Evolutionary conservation across 2,797 vertebrate species (phyloP).

Genomic region (Cephalopachus bancanus): DNA sequence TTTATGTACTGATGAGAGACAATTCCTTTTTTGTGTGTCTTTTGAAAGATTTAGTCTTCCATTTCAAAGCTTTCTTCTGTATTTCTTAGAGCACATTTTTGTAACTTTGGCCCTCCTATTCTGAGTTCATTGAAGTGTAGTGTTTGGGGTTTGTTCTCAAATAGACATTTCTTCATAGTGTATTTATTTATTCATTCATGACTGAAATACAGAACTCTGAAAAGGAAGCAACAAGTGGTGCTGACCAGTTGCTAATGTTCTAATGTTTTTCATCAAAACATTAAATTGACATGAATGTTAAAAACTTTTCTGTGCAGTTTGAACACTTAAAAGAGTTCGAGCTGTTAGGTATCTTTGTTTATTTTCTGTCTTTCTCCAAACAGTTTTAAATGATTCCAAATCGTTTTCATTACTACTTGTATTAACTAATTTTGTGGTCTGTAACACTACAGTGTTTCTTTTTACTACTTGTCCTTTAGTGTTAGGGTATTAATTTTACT

Average conservation of each 20-base stretch:
- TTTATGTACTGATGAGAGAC: neutral
- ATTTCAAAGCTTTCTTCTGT: neutral
- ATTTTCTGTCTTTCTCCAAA: conserved; percentile 18
- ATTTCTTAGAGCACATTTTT: conserved; percentile 16
- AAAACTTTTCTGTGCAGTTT: conserved; percentile 32
- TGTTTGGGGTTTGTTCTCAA: neutral
- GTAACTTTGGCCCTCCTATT: neutral
- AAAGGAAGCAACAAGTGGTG: neutral
- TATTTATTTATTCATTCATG: conserved; percentile 19
- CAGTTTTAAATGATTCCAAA: conserved; percentile 46
- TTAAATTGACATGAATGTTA: conserved; percentile 50
- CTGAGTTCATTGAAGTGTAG: conserved; percentile 36
- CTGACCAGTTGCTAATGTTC: neutral
- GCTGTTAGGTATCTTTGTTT: conserved; percentile 25
- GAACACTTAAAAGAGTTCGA: conserved; percentile 2
- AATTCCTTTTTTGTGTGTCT: neutral
- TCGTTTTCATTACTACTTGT: neutral
- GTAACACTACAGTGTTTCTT: neutral
- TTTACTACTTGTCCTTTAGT: conserved; percentile 25
- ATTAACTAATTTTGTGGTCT: conserved; percentile 56
- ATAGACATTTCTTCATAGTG: neutral
- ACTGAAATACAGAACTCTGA: conserved; percentile 8
- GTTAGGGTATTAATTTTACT: conserved; percentile 51
- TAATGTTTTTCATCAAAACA: neutral
- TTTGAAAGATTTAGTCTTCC: conserved; percentile 31